These are phyloP conservation scores for Sarcophaga variegata DNA, from an alignment of 2,888 invertebrate genomes.

Conservation along the genomic window DNA sequence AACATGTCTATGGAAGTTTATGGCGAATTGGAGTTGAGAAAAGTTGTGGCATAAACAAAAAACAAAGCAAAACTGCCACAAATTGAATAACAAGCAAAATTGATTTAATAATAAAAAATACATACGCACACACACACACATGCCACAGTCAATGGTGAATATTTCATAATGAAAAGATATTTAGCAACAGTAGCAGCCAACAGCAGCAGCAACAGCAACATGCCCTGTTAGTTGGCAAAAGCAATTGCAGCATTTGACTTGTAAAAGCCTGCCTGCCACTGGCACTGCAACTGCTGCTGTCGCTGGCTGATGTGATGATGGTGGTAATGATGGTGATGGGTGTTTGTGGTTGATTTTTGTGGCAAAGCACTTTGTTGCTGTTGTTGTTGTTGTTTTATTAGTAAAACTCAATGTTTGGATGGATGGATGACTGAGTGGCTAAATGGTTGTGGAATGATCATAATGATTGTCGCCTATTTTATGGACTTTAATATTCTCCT, in stretches of 20 bases:
- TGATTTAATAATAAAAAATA: conserved; percentile 66
- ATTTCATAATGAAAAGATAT: conserved; percentile 61
- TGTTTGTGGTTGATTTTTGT: conserved; percentile 9
- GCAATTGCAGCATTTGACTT: conserved; percentile 10
- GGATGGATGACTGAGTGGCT: conserved; percentile 22
- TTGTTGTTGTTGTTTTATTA: conserved; percentile 14
- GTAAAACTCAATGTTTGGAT: background rate
- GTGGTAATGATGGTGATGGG: background rate
- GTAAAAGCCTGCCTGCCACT: background rate
- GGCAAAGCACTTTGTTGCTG: conserved; percentile 1
- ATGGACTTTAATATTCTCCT: conserved; percentile 52
- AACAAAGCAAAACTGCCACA: conserved; percentile 42
- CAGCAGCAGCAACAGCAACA: conserved; percentile 9
- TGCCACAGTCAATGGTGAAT: conserved; percentile 46
- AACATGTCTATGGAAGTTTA: conserved; percentile 61
- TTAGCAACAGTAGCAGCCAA: conserved; percentile 58
- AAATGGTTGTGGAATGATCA: conserved; percentile 50
- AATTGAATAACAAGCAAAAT: conserved; percentile 70
- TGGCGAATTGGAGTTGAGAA: conserved; percentile 31
- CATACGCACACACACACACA: conserved; percentile 48
- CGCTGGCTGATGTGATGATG: background rate
- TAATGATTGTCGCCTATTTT: conserved; percentile 70
- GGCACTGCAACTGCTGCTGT: background rate
- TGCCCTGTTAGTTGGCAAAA: too few species aligned
- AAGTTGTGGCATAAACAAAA: conserved; percentile 7